A percentile compares a stretch with the other conserved stretches of the same genome.
Conservation (phyloP, 1,140 invertebrate genomes). For the Laupala kohalensis region DNA sequence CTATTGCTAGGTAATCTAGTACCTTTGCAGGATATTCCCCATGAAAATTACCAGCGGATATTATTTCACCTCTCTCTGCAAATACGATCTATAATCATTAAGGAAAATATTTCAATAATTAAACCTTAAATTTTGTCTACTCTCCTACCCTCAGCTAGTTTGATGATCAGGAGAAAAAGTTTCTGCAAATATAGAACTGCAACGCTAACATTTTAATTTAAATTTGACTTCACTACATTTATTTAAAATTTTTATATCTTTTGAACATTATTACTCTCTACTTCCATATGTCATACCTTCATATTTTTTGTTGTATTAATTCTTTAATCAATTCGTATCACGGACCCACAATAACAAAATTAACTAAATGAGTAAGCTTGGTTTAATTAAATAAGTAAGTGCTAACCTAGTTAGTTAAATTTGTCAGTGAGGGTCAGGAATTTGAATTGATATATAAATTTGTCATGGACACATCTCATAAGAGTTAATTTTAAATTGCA, state of each 20-base stretch:
- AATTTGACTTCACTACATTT: background rate
- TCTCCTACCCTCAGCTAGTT: too few relatives aligned
- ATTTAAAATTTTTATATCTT: background rate
- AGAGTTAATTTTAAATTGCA: background rate
- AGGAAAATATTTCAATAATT: background rate
- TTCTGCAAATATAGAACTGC: too few relatives aligned
- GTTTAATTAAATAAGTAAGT: too few relatives aligned
- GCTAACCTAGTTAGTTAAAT: too few relatives aligned
- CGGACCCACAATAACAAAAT: too few relatives aligned
- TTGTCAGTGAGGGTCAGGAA: too few relatives aligned
- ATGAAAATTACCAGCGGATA: conserved; percentile 58
- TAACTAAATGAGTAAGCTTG: too few relatives aligned
- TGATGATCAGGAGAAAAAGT: too few relatives aligned
- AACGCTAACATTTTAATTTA: background rate
- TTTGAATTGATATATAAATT: background rate
- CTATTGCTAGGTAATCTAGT: conserved; percentile 58
- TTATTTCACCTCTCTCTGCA: conserved; percentile 51
- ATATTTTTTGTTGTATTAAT: too few relatives aligned
- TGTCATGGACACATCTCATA: background rate
- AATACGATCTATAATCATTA: conserved; percentile 42
- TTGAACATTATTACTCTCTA: background rate
- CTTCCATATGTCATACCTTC: too few relatives aligned
- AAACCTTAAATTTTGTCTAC: too few relatives aligned
- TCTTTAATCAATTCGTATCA: too few relatives aligned
- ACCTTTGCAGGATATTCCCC: conserved; percentile 66